Percentiles rank a stretch among this genome's conserved stretches.
Conservation (phyloP, 2,113 vertebrate genomes). For the Anas platyrhynchos region DNA sequence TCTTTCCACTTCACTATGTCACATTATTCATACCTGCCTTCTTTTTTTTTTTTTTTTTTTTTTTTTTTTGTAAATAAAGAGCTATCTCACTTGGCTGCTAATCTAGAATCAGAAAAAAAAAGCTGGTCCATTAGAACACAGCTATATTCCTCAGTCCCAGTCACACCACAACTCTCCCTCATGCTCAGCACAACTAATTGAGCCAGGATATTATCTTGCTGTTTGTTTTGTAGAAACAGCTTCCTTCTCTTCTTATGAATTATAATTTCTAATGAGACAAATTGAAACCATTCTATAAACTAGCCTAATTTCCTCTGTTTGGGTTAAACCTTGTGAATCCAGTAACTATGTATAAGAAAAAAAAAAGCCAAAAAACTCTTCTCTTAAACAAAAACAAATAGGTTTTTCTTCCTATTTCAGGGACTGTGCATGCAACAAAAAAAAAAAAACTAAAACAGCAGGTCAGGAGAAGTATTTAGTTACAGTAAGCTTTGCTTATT, state of each 20-base stretch:
- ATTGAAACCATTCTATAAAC: not conserved
- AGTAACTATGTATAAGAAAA: not conserved
- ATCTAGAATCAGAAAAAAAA: not conserved
- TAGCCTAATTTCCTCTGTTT: not conserved
- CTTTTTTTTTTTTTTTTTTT: no score
- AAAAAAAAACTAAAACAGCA: not conserved
- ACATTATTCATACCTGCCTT: not conserved
- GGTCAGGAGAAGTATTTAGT: not conserved
- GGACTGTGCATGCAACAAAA: accelerated
- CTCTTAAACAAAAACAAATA: not conserved
- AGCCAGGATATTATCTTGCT: not conserved
- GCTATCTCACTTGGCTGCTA: not conserved
- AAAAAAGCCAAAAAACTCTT: not conserved
- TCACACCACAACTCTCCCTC: not conserved
- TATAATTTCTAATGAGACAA: not conserved
- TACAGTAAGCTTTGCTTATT: not conserved
- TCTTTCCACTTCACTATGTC: no score
- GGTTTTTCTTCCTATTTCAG: not conserved
- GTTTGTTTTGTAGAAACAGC: not conserved
- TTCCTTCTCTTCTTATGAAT: not conserved
- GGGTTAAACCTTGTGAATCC: not conserved
- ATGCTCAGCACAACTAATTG: not conserved
- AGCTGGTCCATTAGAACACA: not conserved
- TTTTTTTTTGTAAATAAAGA: not conserved
- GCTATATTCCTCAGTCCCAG: not conserved